These are phyloP conservation scores for Thymelicus sylvestris DNA, from an alignment of 2,888 invertebrate genomes.

Conservation along the genomic window DNA sequence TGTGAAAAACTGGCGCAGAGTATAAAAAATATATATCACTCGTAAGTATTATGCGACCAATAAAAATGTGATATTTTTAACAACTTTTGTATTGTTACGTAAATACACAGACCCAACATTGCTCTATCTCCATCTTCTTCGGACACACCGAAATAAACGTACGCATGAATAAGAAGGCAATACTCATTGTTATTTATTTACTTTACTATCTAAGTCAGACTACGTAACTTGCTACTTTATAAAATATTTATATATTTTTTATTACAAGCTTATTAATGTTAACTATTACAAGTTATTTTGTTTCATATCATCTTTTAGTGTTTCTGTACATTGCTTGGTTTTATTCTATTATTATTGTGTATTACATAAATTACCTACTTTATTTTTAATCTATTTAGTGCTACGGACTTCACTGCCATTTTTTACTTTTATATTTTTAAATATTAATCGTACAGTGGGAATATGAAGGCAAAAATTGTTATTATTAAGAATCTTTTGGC, in stretches of 20 bases:
- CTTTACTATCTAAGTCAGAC: constrained; percentile 29
- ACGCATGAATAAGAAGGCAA: background rate
- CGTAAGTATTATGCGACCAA: background rate
- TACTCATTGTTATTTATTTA: constrained; percentile 35
- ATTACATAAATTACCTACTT: background rate
- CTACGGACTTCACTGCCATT: constrained; percentile 54
- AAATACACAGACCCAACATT: background rate
- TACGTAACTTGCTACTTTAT: background rate
- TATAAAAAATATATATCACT: background rate
- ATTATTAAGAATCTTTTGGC: constrained; percentile 4
- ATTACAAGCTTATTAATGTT: no score
- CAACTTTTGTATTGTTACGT: background rate
- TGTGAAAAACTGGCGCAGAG: background rate
- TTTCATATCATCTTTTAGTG: background rate
- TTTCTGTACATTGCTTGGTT: constrained; percentile 22
- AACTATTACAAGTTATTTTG: background rate
- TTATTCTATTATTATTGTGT: constrained; percentile 20
- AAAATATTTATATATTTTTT: no score
- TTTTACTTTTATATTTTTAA: constrained; percentile 41
- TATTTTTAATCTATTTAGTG: constrained; percentile 23
- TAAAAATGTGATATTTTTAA: background rate
- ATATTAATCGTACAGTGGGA: constrained; percentile 2
- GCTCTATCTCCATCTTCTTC: constrained; percentile 7
- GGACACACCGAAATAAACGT: background rate
- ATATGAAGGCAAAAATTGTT: constrained; percentile 30